These are phyloP conservation scores for Enteromius fasciolatus DNA, from an alignment of 2,797 vertebrate genomes.

Conservation along the genomic window DNA sequence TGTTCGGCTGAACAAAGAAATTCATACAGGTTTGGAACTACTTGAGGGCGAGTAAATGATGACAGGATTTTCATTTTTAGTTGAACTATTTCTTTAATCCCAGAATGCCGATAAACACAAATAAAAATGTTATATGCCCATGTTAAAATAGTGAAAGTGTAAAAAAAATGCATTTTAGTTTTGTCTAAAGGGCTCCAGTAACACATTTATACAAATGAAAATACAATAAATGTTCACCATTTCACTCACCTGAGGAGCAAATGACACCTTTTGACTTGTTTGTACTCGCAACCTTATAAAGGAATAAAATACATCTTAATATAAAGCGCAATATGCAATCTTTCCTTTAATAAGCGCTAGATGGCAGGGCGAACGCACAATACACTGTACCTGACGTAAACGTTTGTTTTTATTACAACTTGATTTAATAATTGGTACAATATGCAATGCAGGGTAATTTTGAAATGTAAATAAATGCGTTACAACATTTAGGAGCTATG, in stretches of 20 bases:
- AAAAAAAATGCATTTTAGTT: background rate
- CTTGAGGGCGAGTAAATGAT: no score
- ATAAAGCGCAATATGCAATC: background rate
- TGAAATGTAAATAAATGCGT: background rate
- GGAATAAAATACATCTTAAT: background rate
- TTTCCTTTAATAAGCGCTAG: slow-evolving; percentile 7
- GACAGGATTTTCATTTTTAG: no score
- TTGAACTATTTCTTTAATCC: background rate
- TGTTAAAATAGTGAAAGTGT: background rate
- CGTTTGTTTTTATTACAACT: background rate
- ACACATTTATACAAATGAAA: background rate
- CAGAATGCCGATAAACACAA: background rate
- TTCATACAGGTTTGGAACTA: no score
- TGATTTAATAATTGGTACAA: background rate
- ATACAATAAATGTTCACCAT: background rate
- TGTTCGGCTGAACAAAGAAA: no score
- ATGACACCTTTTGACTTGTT: slow-evolving; percentile 73
- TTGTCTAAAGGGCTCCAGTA: background rate
- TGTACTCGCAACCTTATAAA: slow-evolving; percentile 66
- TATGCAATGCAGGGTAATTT: background rate
- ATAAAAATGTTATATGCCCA: no score
- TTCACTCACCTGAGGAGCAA: slow-evolving; percentile 78
- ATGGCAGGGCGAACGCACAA: background rate
- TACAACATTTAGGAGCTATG: background rate
- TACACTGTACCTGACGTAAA: background rate